These are phyloP conservation scores for Cyprinella venusta DNA, from an alignment of 2,797 vertebrate species.

Conservation along the genomic window DNA sequence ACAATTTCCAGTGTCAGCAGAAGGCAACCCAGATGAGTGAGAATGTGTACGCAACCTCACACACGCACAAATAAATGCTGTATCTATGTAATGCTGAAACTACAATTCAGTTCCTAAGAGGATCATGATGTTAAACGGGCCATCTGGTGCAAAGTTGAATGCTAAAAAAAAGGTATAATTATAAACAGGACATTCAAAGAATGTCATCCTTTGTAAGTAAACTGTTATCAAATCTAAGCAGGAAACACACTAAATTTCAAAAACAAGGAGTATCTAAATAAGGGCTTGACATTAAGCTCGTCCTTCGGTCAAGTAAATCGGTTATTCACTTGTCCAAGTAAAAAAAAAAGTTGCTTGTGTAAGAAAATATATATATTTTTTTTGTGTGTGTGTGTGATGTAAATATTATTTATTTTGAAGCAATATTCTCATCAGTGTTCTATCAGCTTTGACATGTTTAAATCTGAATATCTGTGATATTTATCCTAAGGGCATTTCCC, in stretches of 20 bases:
- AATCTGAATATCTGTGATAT: no score
- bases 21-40: slow-evolving; percentile 71
- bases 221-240: background rate
- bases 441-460: no score
- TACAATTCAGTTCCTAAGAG: slow-evolving; percentile 60
- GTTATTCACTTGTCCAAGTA: no score
- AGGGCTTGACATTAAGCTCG: no score
- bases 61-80: slow-evolving; percentile 65
- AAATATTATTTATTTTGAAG: no score
- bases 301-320: no score
- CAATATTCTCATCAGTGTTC: no score
- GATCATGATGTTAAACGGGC: slow-evolving; percentile 70
- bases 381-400: no score
- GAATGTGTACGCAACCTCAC: slow-evolving; percentile 66
- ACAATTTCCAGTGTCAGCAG: slow-evolving; percentile 74
- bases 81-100: slow-evolving; percentile 66
- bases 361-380: no score
- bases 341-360: no score
- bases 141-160: slow-evolving; percentile 66
- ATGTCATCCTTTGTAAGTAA: background rate
- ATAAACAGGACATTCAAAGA: background rate
- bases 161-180: background rate
- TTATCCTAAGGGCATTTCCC: no score
- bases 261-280: background rate
- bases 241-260: background rate